Evolutionary conservation across 2,888 invertebrate genomes (phyloP).

Genomic region (Dorcus parallelipipedus): DNA sequence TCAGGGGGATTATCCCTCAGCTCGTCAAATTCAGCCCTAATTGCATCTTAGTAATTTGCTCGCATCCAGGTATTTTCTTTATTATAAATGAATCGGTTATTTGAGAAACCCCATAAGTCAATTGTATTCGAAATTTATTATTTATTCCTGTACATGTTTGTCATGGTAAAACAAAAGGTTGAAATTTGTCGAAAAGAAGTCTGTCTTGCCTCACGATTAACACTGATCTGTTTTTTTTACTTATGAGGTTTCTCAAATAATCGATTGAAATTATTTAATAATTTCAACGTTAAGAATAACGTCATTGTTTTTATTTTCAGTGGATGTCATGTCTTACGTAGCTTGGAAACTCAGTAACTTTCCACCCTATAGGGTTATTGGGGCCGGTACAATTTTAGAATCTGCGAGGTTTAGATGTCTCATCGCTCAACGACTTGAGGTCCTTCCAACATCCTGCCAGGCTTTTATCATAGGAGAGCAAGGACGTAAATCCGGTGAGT

Average conservation of each 20-base stretch:
- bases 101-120: no score
- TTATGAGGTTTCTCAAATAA: no score
- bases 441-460: conserved; percentile 56
- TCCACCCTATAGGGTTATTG: conserved; percentile 58
- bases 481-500: conserved; percentile 59
- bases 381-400: conserved; percentile 63
- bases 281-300: no score
- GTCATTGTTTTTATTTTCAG: conserved; percentile 34
- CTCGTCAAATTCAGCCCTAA: conserved; percentile 59
- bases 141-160: no score
- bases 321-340: conserved; percentile 62
- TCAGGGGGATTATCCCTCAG: conserved; percentile 57
- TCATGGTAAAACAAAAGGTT: no score
- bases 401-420: conserved; percentile 59
- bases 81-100: no score
- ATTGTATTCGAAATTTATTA: no score
- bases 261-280: no score
- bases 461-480: conserved; percentile 67
- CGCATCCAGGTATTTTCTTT: conserved; percentile 47
- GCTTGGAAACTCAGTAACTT: conserved; percentile 65
- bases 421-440: conserved; percentile 55
- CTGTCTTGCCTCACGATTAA: no score
- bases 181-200: no score
- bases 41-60: conserved; percentile 56
- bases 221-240: no score